Evolutionary conservation across 2,888 invertebrate genomes (phyloP).

Genomic region (Drosophila nr. fundita): DNA sequence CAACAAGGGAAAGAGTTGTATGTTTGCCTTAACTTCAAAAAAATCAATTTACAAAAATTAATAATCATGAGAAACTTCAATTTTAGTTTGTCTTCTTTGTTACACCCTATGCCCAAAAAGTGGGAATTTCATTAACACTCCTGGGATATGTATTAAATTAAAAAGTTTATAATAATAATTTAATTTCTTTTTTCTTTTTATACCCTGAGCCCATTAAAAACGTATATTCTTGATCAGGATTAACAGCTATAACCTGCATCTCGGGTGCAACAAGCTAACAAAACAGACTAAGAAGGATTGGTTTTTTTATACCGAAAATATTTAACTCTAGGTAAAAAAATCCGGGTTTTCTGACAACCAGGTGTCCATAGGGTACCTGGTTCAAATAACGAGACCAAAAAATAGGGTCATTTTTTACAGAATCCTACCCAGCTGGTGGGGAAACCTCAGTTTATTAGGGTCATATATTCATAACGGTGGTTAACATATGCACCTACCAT

Average conservation of each 20-base stretch:
- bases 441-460: too few relatives aligned
- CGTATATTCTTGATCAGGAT: neutral
- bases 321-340: too few relatives aligned
- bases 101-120: neutral
- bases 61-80: neutral
- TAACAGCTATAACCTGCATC: neutral
- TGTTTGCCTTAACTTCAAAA: neutral
- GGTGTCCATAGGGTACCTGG: too few relatives aligned
- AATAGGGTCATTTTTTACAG: too few relatives aligned
- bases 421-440: too few relatives aligned
- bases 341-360: too few relatives aligned
- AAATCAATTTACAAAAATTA: neutral
- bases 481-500: too few relatives aligned
- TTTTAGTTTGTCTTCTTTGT: neutral
- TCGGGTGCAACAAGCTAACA: too few relatives aligned
- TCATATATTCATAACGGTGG: too few relatives aligned
- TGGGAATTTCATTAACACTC: neutral
- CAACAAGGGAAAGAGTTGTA: neutral
- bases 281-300: too few relatives aligned
- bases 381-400: too few relatives aligned
- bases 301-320: too few relatives aligned
- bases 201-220: neutral
- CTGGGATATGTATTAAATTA: neutral
- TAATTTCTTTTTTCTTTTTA: neutral
- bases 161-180: neutral